phyloP scores from a whole-genome alignment of 2,113 vertebrate species.

The Saccopteryx bilineata region DNA sequence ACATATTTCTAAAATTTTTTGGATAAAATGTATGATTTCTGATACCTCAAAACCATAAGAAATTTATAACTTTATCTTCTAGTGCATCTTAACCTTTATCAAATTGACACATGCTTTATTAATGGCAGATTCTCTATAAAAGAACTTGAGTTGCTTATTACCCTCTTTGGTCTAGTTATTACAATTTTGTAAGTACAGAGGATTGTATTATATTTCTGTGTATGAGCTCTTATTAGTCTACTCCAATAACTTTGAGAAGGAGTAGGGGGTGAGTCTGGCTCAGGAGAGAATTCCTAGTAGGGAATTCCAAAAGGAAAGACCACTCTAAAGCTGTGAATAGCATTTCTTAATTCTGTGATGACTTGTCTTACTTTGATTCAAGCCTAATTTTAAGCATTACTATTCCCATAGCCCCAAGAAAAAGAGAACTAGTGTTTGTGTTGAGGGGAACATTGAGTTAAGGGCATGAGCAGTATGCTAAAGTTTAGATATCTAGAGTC shows the following conservation, averaged over 20 bases:
- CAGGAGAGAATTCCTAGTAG: neutral
- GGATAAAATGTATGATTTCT: slow-evolving; percentile 25
- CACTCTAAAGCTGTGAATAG: neutral
- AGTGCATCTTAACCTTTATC: neutral
- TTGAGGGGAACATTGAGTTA: neutral
- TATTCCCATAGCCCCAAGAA: neutral
- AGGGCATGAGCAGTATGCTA: neutral
- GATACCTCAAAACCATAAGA: neutral
- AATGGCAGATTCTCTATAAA: neutral
- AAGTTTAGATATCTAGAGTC: neutral
- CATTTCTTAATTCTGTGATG: slow-evolving; percentile 16
- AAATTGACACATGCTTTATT: slow-evolving; percentile 33
- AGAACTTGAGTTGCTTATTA: neutral
- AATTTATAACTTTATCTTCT: neutral
- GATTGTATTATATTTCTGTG: neutral
- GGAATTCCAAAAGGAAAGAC: neutral
- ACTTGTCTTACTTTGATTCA: slow-evolving; percentile 28
- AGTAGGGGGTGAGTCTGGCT: neutral
- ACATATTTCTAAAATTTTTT: neutral
- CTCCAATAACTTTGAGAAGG: neutral
- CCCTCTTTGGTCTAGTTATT: neutral
- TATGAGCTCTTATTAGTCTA: neutral
- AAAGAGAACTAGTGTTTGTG: neutral
- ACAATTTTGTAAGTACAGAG: slow-evolving; percentile 1
- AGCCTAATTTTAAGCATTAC: neutral